These are phyloP conservation scores for Nephrotoma guestfalica DNA, from an alignment of 2,888 invertebrate species.

Conservation along the genomic window DNA sequence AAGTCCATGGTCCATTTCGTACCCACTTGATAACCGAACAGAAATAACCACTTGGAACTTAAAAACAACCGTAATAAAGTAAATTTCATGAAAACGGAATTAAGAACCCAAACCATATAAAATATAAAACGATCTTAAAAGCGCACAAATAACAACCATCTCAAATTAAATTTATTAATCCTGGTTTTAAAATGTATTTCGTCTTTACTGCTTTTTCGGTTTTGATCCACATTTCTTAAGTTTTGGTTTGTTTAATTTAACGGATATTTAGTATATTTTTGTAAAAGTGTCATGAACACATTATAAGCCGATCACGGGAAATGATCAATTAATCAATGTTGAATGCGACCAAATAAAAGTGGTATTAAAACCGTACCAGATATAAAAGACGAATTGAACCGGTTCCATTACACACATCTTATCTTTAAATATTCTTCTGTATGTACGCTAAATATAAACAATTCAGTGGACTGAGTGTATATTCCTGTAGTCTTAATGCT, in stretches of 20 bases:
- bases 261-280: background rate
- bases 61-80: background rate
- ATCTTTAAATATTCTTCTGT: background rate
- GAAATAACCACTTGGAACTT: background rate
- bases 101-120: background rate
- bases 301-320: background rate
- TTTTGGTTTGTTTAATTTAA: background rate
- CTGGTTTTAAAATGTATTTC: background rate
- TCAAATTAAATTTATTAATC: background rate
- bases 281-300: background rate
- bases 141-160: background rate
- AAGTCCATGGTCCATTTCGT: background rate
- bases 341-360: background rate
- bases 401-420: background rate
- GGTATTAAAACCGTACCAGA: background rate
- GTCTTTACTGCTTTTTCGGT: background rate
- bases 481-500: background rate
- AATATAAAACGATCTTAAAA: background rate
- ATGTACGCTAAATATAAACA: background rate
- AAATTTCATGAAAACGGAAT: background rate
- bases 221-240: background rate
- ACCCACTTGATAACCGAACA: background rate
- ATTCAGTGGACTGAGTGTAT: background rate
- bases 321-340: background rate
- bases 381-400: background rate